Evolutionary conservation across 2,888 invertebrate genomes (phyloP).

Genomic region (Lottia scabra): DNA sequence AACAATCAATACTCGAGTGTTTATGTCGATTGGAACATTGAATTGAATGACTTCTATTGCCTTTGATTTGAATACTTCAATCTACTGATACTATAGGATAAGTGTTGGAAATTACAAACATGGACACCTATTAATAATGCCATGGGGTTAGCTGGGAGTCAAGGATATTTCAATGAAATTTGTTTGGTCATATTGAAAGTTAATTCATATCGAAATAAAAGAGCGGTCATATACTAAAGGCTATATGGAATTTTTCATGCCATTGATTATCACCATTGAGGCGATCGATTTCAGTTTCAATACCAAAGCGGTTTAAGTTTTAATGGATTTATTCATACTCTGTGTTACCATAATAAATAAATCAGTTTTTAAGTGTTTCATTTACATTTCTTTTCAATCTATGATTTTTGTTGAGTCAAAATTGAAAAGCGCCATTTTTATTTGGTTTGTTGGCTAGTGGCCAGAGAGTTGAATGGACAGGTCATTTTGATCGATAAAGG

Average conservation of each 20-base stretch:
- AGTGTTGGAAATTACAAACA: slow-evolving; percentile 5
- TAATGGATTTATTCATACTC: background rate
- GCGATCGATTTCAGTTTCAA: slow-evolving; percentile 19
- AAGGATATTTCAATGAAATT: background rate
- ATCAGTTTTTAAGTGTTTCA: slow-evolving; percentile 8
- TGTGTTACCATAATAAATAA: background rate
- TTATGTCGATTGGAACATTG: slow-evolving; percentile 12
- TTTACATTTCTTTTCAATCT: slow-evolving; percentile 18
- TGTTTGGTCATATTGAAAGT: slow-evolving; percentile 1
- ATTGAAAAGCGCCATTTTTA: background rate
- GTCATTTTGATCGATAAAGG: slow-evolving; percentile 19
- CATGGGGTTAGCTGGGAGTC: background rate
- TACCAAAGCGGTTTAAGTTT: slow-evolving; percentile 13
- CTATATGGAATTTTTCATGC: background rate
- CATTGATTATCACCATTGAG: slow-evolving; percentile 11
- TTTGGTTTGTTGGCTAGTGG: slow-evolving; percentile 4
- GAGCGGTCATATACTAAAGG: background rate
- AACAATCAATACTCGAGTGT: slow-evolving; percentile 16
- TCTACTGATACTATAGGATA: background rate
- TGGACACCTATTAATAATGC: background rate
- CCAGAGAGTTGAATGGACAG: slow-evolving; percentile 15
- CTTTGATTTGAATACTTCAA: background rate
- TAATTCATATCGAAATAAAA: background rate
- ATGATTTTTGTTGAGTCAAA: slow-evolving; percentile 6
- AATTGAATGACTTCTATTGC: background rate